phyloP scores from a whole-genome alignment of 2,888 invertebrate genomes.

The Seira ritae region DNA sequence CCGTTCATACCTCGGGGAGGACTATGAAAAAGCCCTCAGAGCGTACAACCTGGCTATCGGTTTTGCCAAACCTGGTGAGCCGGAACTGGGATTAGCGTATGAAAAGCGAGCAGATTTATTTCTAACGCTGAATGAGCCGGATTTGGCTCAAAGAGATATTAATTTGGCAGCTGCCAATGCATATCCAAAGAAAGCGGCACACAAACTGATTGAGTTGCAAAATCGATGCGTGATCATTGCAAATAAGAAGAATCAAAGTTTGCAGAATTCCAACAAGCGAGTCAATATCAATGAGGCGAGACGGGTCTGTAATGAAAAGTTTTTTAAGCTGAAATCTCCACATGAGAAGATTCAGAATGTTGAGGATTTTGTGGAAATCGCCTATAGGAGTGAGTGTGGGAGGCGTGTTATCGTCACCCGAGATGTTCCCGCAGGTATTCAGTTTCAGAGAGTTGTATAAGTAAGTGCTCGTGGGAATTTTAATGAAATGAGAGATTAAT shows the following conservation, averaged over 20 bases:
- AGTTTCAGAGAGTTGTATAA: not conserved
- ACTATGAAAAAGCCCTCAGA: constrained; percentile 54
- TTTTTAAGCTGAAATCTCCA: constrained; percentile 36
- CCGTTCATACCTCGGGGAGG: constrained; percentile 10
- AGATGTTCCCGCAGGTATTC: constrained; percentile 60
- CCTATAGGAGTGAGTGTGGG: constrained; percentile 60
- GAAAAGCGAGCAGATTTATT: constrained; percentile 62
- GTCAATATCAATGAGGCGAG: constrained; percentile 38
- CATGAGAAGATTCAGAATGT: constrained; percentile 51
- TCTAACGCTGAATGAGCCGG: constrained; percentile 51
- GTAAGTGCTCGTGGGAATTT: not conserved
- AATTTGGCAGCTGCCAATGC: constrained; percentile 48
- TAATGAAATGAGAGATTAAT: not conserved
- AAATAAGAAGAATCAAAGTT: constrained; percentile 44
- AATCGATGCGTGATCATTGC: constrained; percentile 42
- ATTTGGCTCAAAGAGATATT: constrained; percentile 64
- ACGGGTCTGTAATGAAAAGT: constrained; percentile 41
- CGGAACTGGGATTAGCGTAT: constrained; percentile 56
- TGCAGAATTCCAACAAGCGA: constrained; percentile 24
- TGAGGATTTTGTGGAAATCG: constrained; percentile 57
- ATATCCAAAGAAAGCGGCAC: constrained; percentile 55
- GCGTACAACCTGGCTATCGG: constrained; percentile 59
- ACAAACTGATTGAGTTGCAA: constrained; percentile 61
- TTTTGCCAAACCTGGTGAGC: constrained; percentile 48
- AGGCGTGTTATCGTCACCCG: constrained; percentile 55